Base-by-base conservation (phyloP, 1,140 invertebrate genomes). In the Hylaeus volcanicus region DNA sequence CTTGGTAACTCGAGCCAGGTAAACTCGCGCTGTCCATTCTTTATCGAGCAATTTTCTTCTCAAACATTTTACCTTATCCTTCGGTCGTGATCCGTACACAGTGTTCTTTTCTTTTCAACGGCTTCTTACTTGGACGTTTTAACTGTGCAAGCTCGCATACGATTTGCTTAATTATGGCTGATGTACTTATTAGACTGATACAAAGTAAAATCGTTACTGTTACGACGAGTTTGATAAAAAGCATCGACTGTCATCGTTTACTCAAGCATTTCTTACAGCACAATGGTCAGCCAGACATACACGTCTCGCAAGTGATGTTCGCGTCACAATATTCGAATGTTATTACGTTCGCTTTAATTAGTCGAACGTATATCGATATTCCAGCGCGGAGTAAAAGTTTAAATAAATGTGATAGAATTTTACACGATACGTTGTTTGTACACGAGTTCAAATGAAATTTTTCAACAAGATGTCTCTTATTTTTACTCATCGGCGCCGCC, bases 141-240 rank as follows among this genome's bases (percentile, higher is more conserved):
- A 43, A 41, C 69, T 53, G 64, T 37, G 39, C 3, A 43, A 3
- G 61, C 5, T 72, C 45, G 26, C 66, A 43, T 4, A 9, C 39
- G 14, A n/a, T 76, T 51, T 60, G 37, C 63, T 58, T 45, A 5
- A 65, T 12, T 11, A 5, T 74, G 79, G 79, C 71, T 74, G 66
- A 61, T 82, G 84, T 86, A 86, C 84, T 86, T 86, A 86, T 37
- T 85, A 85, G 66, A 85, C 74, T 74, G 74, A 79, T 74, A 64
- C 43, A 2, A 53, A 81, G 73, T 15, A 48, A 48, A 6, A 64
- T 41, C 37, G 61, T 72, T 39, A 11, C 53, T 76, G 53, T 76
- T 55, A 53, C 58, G n/a, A 58, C 60, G 60, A 61, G 48, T 76
- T 73, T 56, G 60, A 26, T 41, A 53, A 65, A 14, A 68, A 55